These are phyloP conservation scores for Drosophila repletoides DNA, from an alignment of 1,140 invertebrate species.

Conservation along the genomic window DNA sequence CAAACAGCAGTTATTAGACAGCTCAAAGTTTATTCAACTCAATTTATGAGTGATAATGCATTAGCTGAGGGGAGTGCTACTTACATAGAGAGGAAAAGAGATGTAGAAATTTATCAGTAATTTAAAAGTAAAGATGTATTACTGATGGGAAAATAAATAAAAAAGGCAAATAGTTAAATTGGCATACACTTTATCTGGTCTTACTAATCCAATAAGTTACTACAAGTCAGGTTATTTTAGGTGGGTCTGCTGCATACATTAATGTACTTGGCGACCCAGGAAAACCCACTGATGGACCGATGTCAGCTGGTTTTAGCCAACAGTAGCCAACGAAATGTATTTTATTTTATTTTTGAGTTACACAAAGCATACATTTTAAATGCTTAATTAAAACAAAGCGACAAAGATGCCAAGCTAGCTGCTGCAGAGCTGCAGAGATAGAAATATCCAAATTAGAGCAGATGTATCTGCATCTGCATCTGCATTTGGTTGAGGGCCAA, in stretches of 20 bases:
- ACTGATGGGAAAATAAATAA: neutral
- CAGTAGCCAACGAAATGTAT: slow-evolving; percentile 50
- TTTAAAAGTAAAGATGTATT: neutral
- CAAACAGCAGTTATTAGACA: neutral
- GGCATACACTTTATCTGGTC: too few relatives aligned
- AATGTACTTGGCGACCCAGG: neutral
- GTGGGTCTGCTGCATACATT: slow-evolving; percentile 24
- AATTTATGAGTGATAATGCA: neutral
- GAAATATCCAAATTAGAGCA: slow-evolving; percentile 31
- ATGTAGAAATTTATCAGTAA: neutral
- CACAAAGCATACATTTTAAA: slow-evolving; percentile 42
- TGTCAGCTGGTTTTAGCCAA: slow-evolving; percentile 21
- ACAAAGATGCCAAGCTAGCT: too few relatives aligned
- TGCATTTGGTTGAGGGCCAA: slow-evolving; percentile 61
- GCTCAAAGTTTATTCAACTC: slow-evolving; percentile 35
- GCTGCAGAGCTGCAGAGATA: slow-evolving; percentile 18
- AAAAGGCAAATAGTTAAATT: too few relatives aligned
- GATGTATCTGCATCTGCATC: slow-evolving; percentile 1
- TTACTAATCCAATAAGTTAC: too few relatives aligned
- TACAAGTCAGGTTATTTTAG: slow-evolving; percentile 3
- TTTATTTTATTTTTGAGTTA: slow-evolving; percentile 37
- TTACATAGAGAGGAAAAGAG: neutral
- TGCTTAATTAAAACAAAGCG: slow-evolving; percentile 12
- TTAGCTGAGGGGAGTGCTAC: neutral
- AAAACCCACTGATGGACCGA: slow-evolving; percentile 49